Evolutionary conservation across 2,888 invertebrate genomes (phyloP), one percentile per base, ranked within the genome.

Genomic region (Cerceris ruficornis): DNA sequence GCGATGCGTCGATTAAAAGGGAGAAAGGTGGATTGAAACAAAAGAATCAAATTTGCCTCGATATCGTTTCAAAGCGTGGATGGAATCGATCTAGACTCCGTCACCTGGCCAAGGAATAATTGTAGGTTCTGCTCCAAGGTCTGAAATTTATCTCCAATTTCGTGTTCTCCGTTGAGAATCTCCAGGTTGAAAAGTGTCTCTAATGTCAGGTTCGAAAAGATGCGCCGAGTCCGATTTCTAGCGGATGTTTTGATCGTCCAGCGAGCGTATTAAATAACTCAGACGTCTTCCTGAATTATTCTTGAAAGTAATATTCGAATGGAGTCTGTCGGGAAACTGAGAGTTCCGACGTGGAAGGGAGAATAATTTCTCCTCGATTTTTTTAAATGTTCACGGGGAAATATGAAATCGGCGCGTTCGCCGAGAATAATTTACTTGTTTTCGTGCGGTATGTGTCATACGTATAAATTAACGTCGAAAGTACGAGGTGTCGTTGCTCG

Each of bases 41-140:
- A 28, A 28, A 28, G n/a, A n/a, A n/a, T n/a, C n/a, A n/a, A n/a
- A 28, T 8, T 17, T 13, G 15, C 60, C 43, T 43, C 46, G 14
- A 60, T 14, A 60, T 60, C 15, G 46, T 60, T 60, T 60, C 55
- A 11, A 17, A 17, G 15, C 1, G 17, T 8, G 55, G 7, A 55
- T 64, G 11, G 43, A 49, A 72, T 54, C 46, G 41, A 60, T 6
- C 54, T 15, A 5, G 11, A 13, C 8, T 39, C 13, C 17, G 71
- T 70, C 82, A 81, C 76, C 70, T 72, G 81, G 71, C 57, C 52
- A 8, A 2, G 7, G 41, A 28, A 71, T 80, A 75, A 84, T 84
- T 80, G 57, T 61, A 9, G 54, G 72, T 69, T 83, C 72, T 74
- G 75, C n/a, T 17, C 52, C 17, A 28, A n/a, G 42, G 17, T n/a